A percentile compares a stretch with the other conserved stretches of the same genome.
Evolutionary conservation across 2,797 vertebrate species (phyloP).

Genomic region (Schizopygopsis malacanthus): DNA sequence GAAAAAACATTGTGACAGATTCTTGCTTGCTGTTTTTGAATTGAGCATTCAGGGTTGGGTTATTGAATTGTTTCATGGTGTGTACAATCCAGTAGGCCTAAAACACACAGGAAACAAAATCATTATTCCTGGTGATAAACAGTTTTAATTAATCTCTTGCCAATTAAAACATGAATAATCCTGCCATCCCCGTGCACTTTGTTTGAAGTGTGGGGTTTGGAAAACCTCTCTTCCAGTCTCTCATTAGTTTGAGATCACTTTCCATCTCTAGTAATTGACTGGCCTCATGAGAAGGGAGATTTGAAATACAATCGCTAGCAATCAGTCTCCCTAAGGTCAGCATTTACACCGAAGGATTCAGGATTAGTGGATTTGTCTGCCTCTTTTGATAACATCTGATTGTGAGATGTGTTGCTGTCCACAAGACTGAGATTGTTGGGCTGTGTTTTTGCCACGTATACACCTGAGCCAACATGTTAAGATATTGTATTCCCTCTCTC

Average conservation of each 20-base stretch:
- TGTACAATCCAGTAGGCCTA: slow-evolving; percentile 38
- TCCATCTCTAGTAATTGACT: slow-evolving; percentile 60
- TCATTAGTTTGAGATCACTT: slow-evolving; percentile 59
- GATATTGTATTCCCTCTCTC: not conserved
- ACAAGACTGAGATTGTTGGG: not conserved
- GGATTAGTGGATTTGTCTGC: slow-evolving; percentile 68
- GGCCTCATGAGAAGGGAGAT: slow-evolving; percentile 63
- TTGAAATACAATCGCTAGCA: slow-evolving; percentile 71
- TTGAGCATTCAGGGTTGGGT: not conserved
- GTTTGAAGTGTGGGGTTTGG: slow-evolving; percentile 39
- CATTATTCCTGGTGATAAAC: slow-evolving; percentile 55
- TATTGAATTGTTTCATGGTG: slow-evolving; percentile 42
- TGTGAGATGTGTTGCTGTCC: slow-evolving; percentile 58
- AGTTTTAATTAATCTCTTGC: slow-evolving; percentile 59
- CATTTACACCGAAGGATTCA: slow-evolving; percentile 56
- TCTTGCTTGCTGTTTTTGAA: not conserved
- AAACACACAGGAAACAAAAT: slow-evolving; percentile 45
- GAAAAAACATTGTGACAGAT: not conserved
- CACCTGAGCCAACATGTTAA: slow-evolving; percentile 2
- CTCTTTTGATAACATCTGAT: slow-evolving; percentile 64
- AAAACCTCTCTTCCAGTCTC: slow-evolving; percentile 21
- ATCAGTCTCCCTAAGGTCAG: slow-evolving; percentile 66
- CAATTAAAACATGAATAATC: slow-evolving; percentile 60
- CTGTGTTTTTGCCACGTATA: not conserved
- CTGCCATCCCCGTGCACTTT: slow-evolving; percentile 27